Base-by-base conservation (phyloP, 2,797 vertebrate species). In the Discoglossus pictus region DNA sequence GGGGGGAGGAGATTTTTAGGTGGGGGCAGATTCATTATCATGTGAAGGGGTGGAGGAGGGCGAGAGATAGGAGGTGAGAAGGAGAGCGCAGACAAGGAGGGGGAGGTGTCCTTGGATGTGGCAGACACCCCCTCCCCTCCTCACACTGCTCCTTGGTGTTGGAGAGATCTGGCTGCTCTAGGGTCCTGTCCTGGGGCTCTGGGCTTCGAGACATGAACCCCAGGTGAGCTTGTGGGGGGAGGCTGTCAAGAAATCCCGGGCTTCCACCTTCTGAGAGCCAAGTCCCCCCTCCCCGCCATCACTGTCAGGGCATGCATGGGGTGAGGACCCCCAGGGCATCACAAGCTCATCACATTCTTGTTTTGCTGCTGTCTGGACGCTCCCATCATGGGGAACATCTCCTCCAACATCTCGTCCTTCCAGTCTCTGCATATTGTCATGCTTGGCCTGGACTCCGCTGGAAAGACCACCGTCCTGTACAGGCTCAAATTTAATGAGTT, bases 381-480 rank as follows among this genome's bases (percentile, higher is more conserved):
- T 10, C 6, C 25, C 42, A 59, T 76, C 76, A 98, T 98, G 96
- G 96, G 96, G 75, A 95, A 93, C 84, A 93, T 94, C 77, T 92
- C 96, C 59, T 93, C 94, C 79, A 95, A 93, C 78, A 87, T 98
- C 82, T 92, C 93, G 27, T 88, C 94, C 67, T 97, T 98, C 88
- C 96, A 96, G 89, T 96, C 96, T 13, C 79, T 98, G 72, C 96
- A 98, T 87, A 96, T 98, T 68, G 96, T 98, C 80, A 98, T 98
- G 95, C 88, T 98, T 64, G 96, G 96, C 42, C 81, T 98, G 90
- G 96, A 98, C 77, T 98, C 96, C 9, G 96, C 96, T 25, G 96
- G 96, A 12, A 98, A 98, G 80, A 98, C 96, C 77, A 98, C 96
- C 1, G 96, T 97, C 46, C 90, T 98, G 1, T 98, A 98, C 85